Evolutionary conservation across 2,113 vertebrate genomes (phyloP), one percentile per base, ranked within the genome.

Genomic region (Scomber japonicus): DNA sequence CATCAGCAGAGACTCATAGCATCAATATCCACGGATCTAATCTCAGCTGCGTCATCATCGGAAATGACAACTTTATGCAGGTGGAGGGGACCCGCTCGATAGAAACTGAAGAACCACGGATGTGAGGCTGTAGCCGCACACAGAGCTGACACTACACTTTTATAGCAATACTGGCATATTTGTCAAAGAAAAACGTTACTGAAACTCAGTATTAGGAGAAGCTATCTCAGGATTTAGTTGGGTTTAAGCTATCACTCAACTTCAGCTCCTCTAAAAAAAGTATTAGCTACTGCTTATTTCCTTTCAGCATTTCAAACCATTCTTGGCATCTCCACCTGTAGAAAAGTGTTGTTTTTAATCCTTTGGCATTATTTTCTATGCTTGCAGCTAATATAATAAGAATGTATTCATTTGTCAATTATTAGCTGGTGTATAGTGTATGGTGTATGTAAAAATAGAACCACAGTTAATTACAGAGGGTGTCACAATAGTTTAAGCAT

Each of bases 41-140:
- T 7, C 76, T 95, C 31, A 90, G 86, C 66, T 93, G 69, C 54
- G 93, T 93, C 76, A 94, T 94, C 80, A 93, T 95, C 16, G 95
- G 95, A 19, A 86, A 95, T 80, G 78, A 91, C 67, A 95, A 94
- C 78, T 78, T 71, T 63, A 91, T 95, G 94, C 71, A 72, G 1
- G 60, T 85, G 11, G 88, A 81, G 8, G 60, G 80, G 63, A 76
- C 53, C 30, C 46, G 45, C 46, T 35, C 19, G 3, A 7, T 44
- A 54, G 80, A 80, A 57, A 45, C 5, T 3, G 19, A 64, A 6
- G 51, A 49, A 1, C 15, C 0, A 3, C n/a, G 11, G 4, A 50
- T 17, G 59, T 51, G 62, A 75, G 13, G 50, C 40, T 62, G 5
- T 55, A 48, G 24, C 24, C 35, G 7, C 19, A 1, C 16, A 21